Base-by-base conservation (phyloP, 1,140 invertebrate species). In the Conus betulinus region DNA sequence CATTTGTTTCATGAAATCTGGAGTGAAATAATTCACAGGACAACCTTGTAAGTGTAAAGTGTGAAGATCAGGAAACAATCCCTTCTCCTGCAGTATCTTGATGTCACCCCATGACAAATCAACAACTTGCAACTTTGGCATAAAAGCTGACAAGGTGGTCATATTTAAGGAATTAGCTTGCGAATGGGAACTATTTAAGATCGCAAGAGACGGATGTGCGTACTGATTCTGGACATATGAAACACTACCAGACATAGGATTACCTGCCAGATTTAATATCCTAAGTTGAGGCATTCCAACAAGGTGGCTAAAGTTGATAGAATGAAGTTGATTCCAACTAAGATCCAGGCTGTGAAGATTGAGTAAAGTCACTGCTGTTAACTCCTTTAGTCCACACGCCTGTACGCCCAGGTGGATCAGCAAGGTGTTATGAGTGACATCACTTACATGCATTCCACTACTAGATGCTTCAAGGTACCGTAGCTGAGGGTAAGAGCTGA, bases 391-490 rank as follows among this genome's bases (percentile, higher is more conserved):
- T n/a, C n/a, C n/a, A n/a, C n/a, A n/a, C n/a, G n/a, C n/a, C n/a
- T n/a, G n/a, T n/a, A n/a, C n/a, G n/a, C n/a, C n/a, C n/a, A n/a
- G n/a, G n/a, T n/a, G n/a, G n/a, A n/a, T n/a, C n/a, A n/a, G n/a
- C n/a, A n/a, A n/a, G n/a, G n/a, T n/a, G n/a, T n/a, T n/a, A n/a
- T n/a, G n/a, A n/a, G n/a, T n/a, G n/a, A n/a, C n/a, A n/a, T n/a
- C n/a, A n/a, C n/a, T n/a, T n/a, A n/a, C n/a, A n/a, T n/a, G n/a
- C n/a, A n/a, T n/a, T n/a, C n/a, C n/a, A n/a, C 53, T 55, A 17
- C 76, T 52, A 2, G 39, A 20, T 20, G 85, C 55, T 23, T 76
- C 23, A 5, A 89, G 88, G 52, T 87, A 89, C 8, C 85, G 76
- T 8, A 89, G 53, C 57, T 63, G 57, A 71, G 82, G 60, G 67